Base-by-base conservation (phyloP, 2,888 invertebrate genomes). In the Ametastegia equiseti region DNA sequence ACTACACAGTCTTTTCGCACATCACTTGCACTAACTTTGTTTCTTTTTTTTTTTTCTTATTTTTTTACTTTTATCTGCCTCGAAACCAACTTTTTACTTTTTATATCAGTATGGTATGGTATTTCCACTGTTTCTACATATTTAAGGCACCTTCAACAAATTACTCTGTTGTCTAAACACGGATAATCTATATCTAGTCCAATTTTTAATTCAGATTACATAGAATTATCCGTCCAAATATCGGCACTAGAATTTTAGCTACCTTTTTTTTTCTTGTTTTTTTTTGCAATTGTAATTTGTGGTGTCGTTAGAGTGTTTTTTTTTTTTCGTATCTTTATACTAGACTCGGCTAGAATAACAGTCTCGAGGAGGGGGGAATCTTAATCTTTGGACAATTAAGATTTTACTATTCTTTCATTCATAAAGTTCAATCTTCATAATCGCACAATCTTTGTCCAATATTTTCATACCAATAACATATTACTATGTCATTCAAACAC, bases 101-200 rank as follows among this genome's bases (percentile, higher is more conserved):
- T n/a, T n/a, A n/a, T n/a, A n/a, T n/a, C n/a, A n/a, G n/a, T n/a
- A n/a, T n/a, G n/a, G n/a, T n/a, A n/a, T n/a, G n/a, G n/a, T n/a
- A n/a, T n/a, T n/a, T 50, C 57, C 75, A 45, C 75, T 39, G n/a
- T 81, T 85, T 85, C 88, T 89, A 90, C 88, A 88, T 90, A 89
- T n/a, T n/a, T 91, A 92, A 92, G 91, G 91, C 91, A 92, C 91
- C 91, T 90, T 91, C 88, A 90, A 91, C 91, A 90, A 91, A 91
- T 91, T 90, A 91, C 88, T 87, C 88, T 87, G 87, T 88, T 86
- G 87, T 60, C 15, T 33, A 60, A 78, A 57, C n/a, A 78, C 78
- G 45, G 78, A 60, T 75, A 45, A n/a, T 54, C 19, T 75, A 30
- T 75, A n/a, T n/a, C n/a, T 19, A 4, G n/a, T 60, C 15, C 27